Evolutionary conservation across 2,113 vertebrate species (phyloP).

Genomic region (Syrrhaptes paradoxus): DNA sequence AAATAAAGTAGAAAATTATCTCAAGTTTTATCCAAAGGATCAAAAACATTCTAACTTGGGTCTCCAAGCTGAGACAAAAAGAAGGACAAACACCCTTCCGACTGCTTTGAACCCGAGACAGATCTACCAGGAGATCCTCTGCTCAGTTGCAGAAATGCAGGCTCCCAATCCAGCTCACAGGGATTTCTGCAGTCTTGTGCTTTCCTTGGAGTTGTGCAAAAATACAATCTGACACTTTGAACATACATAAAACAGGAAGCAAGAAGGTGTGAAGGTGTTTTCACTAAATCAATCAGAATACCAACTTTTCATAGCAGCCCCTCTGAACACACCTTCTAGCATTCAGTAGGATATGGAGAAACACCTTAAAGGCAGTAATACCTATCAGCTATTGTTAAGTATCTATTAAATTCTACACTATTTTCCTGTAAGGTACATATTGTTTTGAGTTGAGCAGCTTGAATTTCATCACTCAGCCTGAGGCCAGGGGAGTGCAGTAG

Average conservation of each 20-base stretch:
- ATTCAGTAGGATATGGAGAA: not conserved
- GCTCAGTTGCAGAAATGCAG: not conserved
- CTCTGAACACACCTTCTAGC: not conserved
- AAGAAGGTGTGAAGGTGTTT: not conserved
- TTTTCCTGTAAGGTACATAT: not conserved
- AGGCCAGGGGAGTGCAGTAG: not conserved
- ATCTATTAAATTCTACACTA: not conserved
- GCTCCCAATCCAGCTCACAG: not conserved
- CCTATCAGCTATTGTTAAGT: not conserved
- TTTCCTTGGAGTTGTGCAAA: not conserved
- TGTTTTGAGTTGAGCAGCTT: not conserved
- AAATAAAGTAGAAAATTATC: not conserved
- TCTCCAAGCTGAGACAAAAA: not conserved
- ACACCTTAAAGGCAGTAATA: not conserved
- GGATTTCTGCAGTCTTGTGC: not conserved
- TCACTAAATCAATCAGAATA: not conserved
- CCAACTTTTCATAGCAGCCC: not conserved
- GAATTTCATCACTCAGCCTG: not conserved
- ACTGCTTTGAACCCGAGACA: not conserved
- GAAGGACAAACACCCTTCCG: not conserved
- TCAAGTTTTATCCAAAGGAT: not conserved
- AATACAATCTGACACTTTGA: not conserved
- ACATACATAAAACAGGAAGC: not conserved
- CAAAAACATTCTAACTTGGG: not conserved
- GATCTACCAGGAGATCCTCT: not conserved